These are phyloP conservation scores for Epinephelus fuscoguttatus DNA, from an alignment of 2,113 vertebrate genomes.

Conservation along the genomic window DNA sequence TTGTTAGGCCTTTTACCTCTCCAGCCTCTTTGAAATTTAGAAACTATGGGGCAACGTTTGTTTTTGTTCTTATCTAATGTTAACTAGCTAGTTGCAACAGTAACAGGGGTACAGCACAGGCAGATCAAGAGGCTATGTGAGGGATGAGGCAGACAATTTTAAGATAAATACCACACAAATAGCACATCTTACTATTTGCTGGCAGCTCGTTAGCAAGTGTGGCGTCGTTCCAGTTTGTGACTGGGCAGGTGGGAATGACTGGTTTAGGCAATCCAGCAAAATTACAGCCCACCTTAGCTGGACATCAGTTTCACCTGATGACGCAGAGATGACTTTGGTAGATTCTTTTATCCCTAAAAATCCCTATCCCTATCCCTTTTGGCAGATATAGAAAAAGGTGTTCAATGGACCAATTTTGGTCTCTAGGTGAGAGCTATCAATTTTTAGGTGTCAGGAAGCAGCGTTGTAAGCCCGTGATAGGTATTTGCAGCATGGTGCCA, in stretches of 20 bases:
- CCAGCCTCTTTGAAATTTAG: too few species aligned
- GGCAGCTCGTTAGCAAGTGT: not conserved
- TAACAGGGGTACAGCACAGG: not conserved
- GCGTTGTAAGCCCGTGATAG: conserved; percentile 26
- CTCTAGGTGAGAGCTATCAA: conserved; percentile 21
- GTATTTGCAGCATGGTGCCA: conserved; percentile 64
- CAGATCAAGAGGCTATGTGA: not conserved
- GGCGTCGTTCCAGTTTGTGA: not conserved
- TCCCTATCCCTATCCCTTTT: not conserved
- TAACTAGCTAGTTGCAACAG: not conserved
- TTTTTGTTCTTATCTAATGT: not conserved
- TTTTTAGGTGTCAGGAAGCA: conserved; percentile 45
- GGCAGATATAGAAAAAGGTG: not conserved
- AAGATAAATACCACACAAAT: conserved; percentile 2
- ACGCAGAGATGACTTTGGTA: not conserved
- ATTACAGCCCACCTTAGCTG: not conserved
- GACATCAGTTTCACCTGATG: not conserved
- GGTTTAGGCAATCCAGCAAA: not conserved
- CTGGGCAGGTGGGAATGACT: not conserved
- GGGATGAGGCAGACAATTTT: not conserved
- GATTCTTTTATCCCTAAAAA: not conserved
- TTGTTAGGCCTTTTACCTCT: too few species aligned
- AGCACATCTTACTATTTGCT: not conserved
- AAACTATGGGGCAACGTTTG: not conserved
- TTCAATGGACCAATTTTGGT: conserved; percentile 17